These are phyloP conservation scores for Drosophila fungiperda DNA, from an alignment of 2,888 invertebrate genomes.

Conservation along the genomic window DNA sequence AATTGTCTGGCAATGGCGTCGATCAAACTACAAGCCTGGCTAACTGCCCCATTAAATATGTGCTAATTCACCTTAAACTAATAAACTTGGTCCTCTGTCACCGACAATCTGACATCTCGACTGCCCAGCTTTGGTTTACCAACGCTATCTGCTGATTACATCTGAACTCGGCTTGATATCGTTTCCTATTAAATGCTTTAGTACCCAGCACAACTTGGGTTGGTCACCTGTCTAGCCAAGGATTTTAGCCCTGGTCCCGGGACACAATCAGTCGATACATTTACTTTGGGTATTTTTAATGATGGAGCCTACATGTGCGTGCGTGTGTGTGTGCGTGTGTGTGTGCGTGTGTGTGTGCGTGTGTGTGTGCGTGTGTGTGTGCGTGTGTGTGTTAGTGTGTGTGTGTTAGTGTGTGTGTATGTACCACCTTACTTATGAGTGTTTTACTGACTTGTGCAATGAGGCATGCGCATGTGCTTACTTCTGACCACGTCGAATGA, in stretches of 20 bases:
- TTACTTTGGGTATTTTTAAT: conserved; percentile 1
- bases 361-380: neutral
- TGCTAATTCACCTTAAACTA: conserved; percentile 22
- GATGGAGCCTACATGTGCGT: neutral
- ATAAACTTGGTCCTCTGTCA: neutral
- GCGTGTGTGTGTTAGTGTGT: too few relatives aligned
- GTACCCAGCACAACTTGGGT: conserved; percentile 1
- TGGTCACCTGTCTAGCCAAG: conserved; percentile 9
- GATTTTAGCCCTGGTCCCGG: conserved; percentile 7
- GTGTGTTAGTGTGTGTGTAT: too few relatives aligned
- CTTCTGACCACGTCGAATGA: conserved; percentile 55
- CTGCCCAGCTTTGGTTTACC: neutral
- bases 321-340: neutral
- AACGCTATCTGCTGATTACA: conserved; percentile 11
- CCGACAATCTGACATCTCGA: conserved; percentile 4
- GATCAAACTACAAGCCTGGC: conserved; percentile 23
- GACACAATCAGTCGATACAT: conserved; percentile 14
- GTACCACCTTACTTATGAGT: conserved; percentile 1
- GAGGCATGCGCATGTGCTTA: conserved; percentile 57
- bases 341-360: neutral
- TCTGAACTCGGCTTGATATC: conserved; percentile 1
- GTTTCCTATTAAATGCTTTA: conserved; percentile 3
- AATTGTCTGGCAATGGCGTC: conserved; percentile 7
- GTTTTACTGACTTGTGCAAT: conserved; percentile 64
- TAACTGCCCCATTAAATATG: conserved; percentile 19